Evolutionary conservation across 2,888 invertebrate genomes (phyloP), one percentile per base, ranked within the genome.

Genomic region (Erebia epiphron): DNA sequence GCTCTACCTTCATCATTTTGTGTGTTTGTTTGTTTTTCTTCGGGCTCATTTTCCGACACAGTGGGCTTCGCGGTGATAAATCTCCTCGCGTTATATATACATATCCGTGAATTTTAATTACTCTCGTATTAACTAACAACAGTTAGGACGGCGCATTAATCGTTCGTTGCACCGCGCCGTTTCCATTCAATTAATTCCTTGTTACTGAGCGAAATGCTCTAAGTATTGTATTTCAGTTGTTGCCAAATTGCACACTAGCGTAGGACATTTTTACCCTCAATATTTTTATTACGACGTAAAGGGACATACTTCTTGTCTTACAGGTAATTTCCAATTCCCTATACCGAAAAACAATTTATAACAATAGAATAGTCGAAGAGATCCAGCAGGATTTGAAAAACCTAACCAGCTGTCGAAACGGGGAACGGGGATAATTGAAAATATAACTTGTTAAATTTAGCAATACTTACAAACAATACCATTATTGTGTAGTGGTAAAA

Each of bases 101-200:
- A 50, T 50, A 50, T 63, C 63, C 63, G 63, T 50, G 63, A 50
- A 63, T 63, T 63, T 18, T 54, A 65, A 65, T 65, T 50, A 63
- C 63, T 46, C 3, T 46, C 46, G 13, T 46, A 46, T 50, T 18
- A 52, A 52, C 41, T 18, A n/a, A 4, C 14, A 65, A 41, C 16
- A 65, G 35, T 52, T 52, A 8, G 54, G 41, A 69, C 41, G 58
- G 49, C 54, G 50, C 58, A 64, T 58, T 64, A 64, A 60, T 58
- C 64, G 58, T 18, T n/a, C 64, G 57, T 69, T 64, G 49, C 56
- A 49, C 64, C 50, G 63, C n/a, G 10, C 26, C 16, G n/a, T n/a
- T n/a, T 26, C 26, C 10, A 50, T 46, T 58, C 58, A 58, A 54
- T 54, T 54, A 50, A 50, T n/a, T 50, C 4, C 5, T n/a, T n/a